Conservation (phyloP, 1,140 invertebrate species). For the Drosophila orosa region DNA sequence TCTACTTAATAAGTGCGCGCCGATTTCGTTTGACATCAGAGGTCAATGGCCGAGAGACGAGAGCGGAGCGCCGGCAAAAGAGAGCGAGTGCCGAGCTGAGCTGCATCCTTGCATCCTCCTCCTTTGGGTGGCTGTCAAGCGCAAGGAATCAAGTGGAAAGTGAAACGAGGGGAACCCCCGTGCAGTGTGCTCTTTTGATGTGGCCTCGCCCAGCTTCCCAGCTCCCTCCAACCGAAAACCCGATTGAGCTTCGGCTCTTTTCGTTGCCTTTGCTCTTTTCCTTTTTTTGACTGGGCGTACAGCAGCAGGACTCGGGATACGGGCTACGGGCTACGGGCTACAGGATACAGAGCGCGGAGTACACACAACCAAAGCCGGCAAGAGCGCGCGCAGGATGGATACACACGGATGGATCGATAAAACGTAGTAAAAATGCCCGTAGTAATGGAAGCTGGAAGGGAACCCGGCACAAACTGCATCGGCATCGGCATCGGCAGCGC, state of each 20-base stretch:
- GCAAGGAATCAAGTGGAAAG: constrained; percentile 82
- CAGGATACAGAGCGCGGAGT: constrained; percentile 10
- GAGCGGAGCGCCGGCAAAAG: constrained; percentile 43
- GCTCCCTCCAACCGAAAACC: constrained; percentile 12
- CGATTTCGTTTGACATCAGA: constrained; percentile 82
- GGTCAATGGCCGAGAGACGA: constrained; percentile 70
- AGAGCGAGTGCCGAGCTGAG: constrained; percentile 13
- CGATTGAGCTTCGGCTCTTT: constrained; percentile 23
- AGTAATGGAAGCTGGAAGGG: constrained; percentile 81
- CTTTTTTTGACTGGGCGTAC: constrained; percentile 63
- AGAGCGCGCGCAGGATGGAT: constrained; percentile 20
- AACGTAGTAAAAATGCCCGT: constrained; percentile 82
- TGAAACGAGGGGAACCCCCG: constrained; percentile 61
- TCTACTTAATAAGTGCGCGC: constrained; percentile 73
- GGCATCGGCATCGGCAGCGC: constrained; percentile 11
- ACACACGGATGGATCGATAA: constrained; percentile 70
- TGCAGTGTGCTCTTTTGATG: constrained; percentile 73
- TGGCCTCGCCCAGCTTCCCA: constrained; percentile 64
- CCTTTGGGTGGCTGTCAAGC: constrained; percentile 66
- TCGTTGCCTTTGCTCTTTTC: constrained; percentile 58
- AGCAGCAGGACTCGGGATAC: constrained; percentile 54
- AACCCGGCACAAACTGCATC: constrained; percentile 27
- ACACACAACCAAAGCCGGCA: constrained; percentile 28
- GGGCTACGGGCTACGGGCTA: constrained; percentile 1
- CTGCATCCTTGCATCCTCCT: constrained; percentile 52